phyloP scores from a whole-genome alignment of 2,113 vertebrate genomes.

The Hoplias malabaricus region DNA sequence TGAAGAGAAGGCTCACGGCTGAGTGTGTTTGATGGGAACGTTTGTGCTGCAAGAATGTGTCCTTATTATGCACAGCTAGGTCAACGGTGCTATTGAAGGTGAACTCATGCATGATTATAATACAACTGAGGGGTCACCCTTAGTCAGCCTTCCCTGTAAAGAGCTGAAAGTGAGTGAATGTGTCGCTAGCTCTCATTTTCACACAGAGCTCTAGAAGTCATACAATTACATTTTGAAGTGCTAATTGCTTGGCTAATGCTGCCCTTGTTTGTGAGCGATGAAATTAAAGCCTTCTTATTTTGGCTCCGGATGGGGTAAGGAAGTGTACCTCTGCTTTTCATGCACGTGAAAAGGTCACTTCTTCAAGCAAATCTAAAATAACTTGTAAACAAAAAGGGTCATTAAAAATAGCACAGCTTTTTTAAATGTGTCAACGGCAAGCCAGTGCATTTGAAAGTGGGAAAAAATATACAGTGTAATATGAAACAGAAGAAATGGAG shows the following conservation, averaged over 20 bases:
- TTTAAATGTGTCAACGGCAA: too few species aligned
- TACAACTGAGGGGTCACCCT: not conserved
- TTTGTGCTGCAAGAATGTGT: not conserved
- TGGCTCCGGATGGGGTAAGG: not conserved
- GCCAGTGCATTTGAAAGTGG: too few species aligned
- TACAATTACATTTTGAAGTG: not conserved
- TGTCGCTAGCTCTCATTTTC: not conserved
- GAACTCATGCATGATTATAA: not conserved
- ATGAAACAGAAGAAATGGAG: not conserved
- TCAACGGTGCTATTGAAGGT: not conserved
- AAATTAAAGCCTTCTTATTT: not conserved
- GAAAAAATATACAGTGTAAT: too few species aligned
- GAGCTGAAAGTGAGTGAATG: not conserved
- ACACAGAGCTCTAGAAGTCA: not conserved
- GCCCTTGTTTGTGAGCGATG: not conserved
- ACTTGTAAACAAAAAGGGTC: not conserved
- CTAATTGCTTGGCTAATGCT: not conserved
- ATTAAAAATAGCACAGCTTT: not conserved
- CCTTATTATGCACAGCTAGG: not conserved
- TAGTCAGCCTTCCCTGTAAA: not conserved
- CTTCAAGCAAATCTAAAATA: not conserved
- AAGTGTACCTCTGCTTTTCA: not conserved
- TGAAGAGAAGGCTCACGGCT: not conserved
- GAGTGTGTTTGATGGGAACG: not conserved
- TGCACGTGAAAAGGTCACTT: not conserved